These are phyloP conservation scores for Cephus nigrinus DNA, from an alignment of 2,888 invertebrate genomes.

Conservation along the genomic window DNA sequence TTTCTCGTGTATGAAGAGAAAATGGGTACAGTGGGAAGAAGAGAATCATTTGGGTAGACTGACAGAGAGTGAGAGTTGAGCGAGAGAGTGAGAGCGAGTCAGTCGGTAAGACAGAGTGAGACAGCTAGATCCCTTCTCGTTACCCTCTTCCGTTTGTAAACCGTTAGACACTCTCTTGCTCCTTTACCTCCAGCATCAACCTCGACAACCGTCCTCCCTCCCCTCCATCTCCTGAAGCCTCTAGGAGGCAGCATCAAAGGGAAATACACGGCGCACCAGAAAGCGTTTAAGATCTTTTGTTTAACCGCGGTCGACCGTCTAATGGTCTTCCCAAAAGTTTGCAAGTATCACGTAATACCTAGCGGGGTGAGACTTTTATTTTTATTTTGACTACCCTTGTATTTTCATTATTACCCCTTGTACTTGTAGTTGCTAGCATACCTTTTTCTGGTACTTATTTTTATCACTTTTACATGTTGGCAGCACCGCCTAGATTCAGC, in stretches of 20 bases:
- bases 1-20: slow-evolving; percentile 39
- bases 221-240: not conserved
- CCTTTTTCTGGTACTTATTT: not conserved
- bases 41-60: slow-evolving; percentile 38
- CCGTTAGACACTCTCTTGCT: slow-evolving; percentile 1
- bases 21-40: slow-evolving; percentile 24
- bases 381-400: not conserved
- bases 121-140: not conserved
- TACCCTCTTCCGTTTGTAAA: slow-evolving; percentile 11
- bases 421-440: not conserved
- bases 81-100: not conserved
- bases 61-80: slow-evolving; percentile 9
- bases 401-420: not conserved
- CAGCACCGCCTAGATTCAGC: slow-evolving; percentile 93
- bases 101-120: not conserved
- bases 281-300: slow-evolving; percentile 49
- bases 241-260: slow-evolving; percentile 38
- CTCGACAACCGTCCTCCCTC: slow-evolving; percentile 7
- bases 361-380: not conserved
- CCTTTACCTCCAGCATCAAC: not conserved
- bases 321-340: not conserved
- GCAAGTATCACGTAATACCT: not conserved
- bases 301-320: slow-evolving; percentile 16
- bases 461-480: slow-evolving; percentile 3
- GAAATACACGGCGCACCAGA: slow-evolving; percentile 40